Base-by-base conservation (phyloP, 2,113 vertebrate genomes). In the Amphiprion ocellaris region DNA sequence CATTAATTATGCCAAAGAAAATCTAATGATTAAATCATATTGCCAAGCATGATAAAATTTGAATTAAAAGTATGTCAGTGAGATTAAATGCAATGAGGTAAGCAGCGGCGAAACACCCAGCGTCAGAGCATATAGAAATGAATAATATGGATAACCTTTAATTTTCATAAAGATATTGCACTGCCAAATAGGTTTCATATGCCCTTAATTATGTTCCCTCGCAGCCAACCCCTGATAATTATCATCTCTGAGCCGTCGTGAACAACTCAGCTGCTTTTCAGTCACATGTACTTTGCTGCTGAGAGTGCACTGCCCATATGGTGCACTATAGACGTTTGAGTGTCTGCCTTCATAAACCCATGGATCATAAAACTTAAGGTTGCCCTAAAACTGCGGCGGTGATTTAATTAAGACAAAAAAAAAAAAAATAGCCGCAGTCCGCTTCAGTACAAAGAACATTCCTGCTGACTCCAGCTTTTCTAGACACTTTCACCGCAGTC, bases 1-100 rank as follows among this genome's bases (percentile, higher is more conserved):
- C 81, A 86, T 89, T 86, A 86, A 91, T 90, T 83, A 89, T 62
- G 17, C 59, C 46, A 70, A 79, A 58, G 77, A 76, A 85, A 87
- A 83, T 78, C 23, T 7, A 44, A 82, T 81, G 84, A 88, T 86
- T 87, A 79, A 85, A 87, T 90, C 76, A 70, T 53, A 61, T n/a
- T 19, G 7, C 81, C 3, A 24, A 61, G 73, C 69, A 56, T 82
- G 65, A 87, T 87, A 6, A 81, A 77, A 86, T 81, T 23, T 79
- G 70, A 90, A 85, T 87, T 67, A 81, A 60, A 75, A 70, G 64
- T 52, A 69, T 58, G 81, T 76, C 55, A 26, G 56, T 70, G 55
- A 87, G 66, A 84, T 71, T 68, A 77, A 76, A 82, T 61, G 26
- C 56, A 37, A 16, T 30, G 11, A 63, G 30, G 79, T 53, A 66